These are phyloP conservation scores for Nephotettix cincticeps DNA, from an alignment of 1,140 invertebrate genomes.

Conservation along the genomic window DNA sequence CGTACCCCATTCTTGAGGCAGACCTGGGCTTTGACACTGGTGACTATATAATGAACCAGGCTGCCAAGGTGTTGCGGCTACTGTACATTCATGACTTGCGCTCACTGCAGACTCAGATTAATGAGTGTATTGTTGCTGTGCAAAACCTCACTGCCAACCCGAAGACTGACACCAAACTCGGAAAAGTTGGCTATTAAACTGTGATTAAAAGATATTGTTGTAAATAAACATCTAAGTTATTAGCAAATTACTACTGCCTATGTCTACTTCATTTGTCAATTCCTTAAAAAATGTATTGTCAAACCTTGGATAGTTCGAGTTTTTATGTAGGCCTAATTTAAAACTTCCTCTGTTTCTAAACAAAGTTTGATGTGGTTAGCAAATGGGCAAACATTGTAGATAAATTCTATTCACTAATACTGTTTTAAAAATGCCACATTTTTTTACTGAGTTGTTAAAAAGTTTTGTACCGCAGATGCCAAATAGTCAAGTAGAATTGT, in stretches of 20 bases:
- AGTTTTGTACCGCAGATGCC: too few species aligned
- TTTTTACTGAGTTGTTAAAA: too few species aligned
- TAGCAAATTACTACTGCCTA: not conserved
- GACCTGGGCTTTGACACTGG: conserved; percentile 67
- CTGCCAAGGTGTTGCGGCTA: conserved; percentile 79
- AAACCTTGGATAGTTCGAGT: too few species aligned
- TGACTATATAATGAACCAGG: conserved; percentile 72
- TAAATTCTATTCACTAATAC: too few species aligned
- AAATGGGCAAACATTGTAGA: too few species aligned
- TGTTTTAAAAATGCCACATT: too few species aligned
- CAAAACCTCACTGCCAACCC: conserved; percentile 95
- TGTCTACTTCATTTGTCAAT: too few species aligned
- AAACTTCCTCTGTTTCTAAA: too few species aligned
- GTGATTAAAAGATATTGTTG: not conserved
- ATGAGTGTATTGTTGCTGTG: conserved; percentile 88
- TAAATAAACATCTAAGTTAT: not conserved
- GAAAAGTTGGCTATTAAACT: conserved; percentile 82
- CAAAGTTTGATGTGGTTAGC: too few species aligned
- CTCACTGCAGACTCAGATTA: conserved; percentile 91
- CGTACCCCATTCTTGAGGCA: conserved; percentile 65
- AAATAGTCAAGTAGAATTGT: too few species aligned
- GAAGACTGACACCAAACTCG: conserved; percentile 92
- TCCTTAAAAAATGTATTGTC: too few species aligned
- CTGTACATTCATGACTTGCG: conserved; percentile 90
- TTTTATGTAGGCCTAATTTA: too few species aligned